Conservation (phyloP, 2,113 vertebrate genomes). For the Glaucomys volans region DNA sequence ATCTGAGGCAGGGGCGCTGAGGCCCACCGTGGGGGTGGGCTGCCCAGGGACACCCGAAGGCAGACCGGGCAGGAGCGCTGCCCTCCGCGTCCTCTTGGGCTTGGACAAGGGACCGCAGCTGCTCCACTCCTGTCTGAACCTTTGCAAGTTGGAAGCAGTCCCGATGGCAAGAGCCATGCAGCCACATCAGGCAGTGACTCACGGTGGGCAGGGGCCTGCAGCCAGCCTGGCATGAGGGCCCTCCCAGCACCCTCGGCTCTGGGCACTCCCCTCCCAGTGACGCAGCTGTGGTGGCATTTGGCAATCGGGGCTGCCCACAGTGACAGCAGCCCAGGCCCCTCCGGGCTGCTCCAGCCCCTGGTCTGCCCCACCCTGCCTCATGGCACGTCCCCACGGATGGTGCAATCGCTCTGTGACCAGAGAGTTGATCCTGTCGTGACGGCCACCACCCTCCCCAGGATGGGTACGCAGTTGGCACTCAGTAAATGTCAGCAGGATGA, state of each 20-base stretch:
- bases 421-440: background rate
- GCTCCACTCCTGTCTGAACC: background rate
- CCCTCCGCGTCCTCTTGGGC: background rate
- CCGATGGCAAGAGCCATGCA: background rate
- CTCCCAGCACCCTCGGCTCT: background rate
- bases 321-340: background rate
- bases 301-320: conserved; percentile 35
- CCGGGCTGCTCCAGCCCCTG: background rate
- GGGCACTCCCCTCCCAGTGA: conserved; percentile 46
- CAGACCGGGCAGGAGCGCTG: background rate
- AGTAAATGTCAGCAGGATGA: accelerated
- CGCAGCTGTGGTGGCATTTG: conserved; percentile 68
- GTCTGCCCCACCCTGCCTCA: background rate
- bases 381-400: background rate
- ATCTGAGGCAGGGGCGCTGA: background rate
- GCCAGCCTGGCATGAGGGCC: background rate
- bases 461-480: background rate
- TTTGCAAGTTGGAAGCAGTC: background rate
- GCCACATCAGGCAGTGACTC: background rate
- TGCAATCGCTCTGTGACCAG: background rate
- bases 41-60: background rate
- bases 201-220: background rate
- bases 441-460: background rate
- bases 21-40: background rate
- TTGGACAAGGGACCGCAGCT: background rate